Conservation (phyloP, 2,797 vertebrate genomes). For the Pelobates cultripes region DNA sequence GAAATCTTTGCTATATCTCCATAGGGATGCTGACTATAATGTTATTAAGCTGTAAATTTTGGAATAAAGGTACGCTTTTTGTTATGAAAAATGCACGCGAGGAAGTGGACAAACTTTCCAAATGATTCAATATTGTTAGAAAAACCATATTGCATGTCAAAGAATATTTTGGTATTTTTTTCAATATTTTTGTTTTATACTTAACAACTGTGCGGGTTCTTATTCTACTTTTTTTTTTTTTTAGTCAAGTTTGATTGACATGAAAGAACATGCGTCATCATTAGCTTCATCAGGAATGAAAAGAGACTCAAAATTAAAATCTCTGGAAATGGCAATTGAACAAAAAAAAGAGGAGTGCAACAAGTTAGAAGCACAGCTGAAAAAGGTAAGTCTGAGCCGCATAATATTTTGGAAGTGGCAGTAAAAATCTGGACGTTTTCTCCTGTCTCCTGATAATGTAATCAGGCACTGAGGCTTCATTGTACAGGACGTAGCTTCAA, state of each 20-base stretch:
- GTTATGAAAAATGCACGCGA: no score
- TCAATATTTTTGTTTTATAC: no score
- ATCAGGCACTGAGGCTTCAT: conserved; percentile 56
- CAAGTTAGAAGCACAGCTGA: conserved; percentile 98
- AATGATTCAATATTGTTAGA: no score
- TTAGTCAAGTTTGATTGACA: conserved; percentile 96
- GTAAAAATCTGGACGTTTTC: conserved; percentile 58
- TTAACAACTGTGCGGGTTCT: no score
- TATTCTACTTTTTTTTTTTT: not conserved
- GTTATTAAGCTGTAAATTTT: no score
- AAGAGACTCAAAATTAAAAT: conserved; percentile 97
- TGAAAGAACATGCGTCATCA: conserved; percentile 97
- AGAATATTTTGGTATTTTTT: no score
- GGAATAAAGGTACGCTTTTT: no score
- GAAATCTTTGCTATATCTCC: no score
- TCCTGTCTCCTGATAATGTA: conserved; percentile 66
- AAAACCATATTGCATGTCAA: no score
- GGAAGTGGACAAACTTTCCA: no score
- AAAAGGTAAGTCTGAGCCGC: conserved; percentile 84
- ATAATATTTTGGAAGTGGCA: conserved; percentile 48
- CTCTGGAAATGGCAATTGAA: conserved; percentile 97
- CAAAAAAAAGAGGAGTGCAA: conserved; percentile 99
- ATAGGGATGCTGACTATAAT: no score
- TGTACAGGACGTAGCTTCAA: conserved; percentile 56
- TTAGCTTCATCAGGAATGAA: conserved; percentile 95